Conservation (phyloP, 2,888 invertebrate species). For the Andrena dorsata region DNA sequence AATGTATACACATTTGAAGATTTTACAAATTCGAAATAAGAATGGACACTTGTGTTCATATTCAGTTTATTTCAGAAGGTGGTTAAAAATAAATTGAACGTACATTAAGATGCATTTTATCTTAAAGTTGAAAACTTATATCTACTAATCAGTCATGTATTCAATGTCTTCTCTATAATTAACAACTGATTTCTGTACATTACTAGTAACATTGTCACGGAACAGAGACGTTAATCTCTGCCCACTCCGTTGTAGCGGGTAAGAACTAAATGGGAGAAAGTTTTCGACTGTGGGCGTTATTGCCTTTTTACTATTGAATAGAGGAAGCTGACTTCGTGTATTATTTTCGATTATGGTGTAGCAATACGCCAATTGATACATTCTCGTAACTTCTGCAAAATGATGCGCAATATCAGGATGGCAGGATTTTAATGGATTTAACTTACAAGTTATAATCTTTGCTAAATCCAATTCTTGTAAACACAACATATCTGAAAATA, state of each 20-base stretch:
- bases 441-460: constrained; percentile 92
- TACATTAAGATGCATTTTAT: constrained; percentile 28
- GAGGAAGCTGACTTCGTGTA: constrained; percentile 87
- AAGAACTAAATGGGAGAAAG: constrained; percentile 97
- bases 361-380: constrained; percentile 96
- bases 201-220: constrained; percentile 84
- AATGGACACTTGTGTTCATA: constrained; percentile 12
- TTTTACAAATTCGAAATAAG: not conserved
- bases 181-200: constrained; percentile 34
- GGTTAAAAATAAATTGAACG: constrained; percentile 27
- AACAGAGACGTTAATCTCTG: constrained; percentile 85
- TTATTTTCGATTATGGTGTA: constrained; percentile 96
- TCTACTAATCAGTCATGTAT: constrained; percentile 50
- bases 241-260: constrained; percentile 88
- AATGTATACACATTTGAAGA: not conserved
- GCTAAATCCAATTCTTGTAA: constrained; percentile 93
- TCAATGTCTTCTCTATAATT: constrained; percentile 50
- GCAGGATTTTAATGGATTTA: constrained; percentile 96
- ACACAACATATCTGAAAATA: constrained; percentile 90
- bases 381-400: constrained; percentile 92
- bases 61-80: constrained; percentile 24
- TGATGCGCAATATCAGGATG: constrained; percentile 91
- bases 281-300: constrained; percentile 87
- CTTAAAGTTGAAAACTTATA: constrained; percentile 18
- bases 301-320: constrained; percentile 85